A percentile compares a stretch with the other conserved stretches of the same genome.
phyloP scores from a whole-genome alignment of 2,888 invertebrate species.

The Zhuqinia jingwanae region DNA sequence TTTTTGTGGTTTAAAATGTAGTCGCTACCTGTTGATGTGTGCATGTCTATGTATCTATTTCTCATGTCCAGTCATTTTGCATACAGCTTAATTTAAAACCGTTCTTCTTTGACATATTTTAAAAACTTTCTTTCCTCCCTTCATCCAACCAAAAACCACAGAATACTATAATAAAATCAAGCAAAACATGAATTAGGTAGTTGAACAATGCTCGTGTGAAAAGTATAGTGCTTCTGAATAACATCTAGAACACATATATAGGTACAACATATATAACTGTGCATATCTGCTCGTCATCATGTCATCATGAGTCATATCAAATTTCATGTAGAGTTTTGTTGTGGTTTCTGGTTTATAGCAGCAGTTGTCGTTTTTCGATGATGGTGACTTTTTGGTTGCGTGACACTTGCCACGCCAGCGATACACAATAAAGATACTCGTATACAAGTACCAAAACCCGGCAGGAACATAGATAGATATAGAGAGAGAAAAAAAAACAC shows the following conservation, averaged over 20 bases:
- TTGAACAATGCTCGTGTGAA: too few relatives aligned
- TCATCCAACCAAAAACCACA: neutral
- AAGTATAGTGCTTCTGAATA: too few relatives aligned
- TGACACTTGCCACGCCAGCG: neutral
- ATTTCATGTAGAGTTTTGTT: neutral
- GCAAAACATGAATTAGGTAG: too few relatives aligned
- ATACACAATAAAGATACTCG: conserved; percentile 4
- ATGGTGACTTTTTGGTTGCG: neutral
- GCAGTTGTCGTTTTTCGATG: too few relatives aligned
- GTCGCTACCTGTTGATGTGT: neutral
- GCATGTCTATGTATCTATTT: neutral
- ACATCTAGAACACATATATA: too few relatives aligned
- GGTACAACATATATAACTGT: too few relatives aligned
- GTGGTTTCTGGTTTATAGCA: neutral
- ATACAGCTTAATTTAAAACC: too few relatives aligned
- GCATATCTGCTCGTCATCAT: neutral
- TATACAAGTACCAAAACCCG: neutral
- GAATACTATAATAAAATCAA: too few relatives aligned
- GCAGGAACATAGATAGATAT: too few relatives aligned
- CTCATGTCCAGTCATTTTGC: neutral
- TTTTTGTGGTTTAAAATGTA: conserved; percentile 4
- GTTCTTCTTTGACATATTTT: neutral
- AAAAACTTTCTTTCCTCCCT: neutral
- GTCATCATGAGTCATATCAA: conserved; percentile 2
- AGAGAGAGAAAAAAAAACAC: neutral